Conservation (phyloP, 2,113 vertebrate genomes). For the Scartelaos histophorus region DNA sequence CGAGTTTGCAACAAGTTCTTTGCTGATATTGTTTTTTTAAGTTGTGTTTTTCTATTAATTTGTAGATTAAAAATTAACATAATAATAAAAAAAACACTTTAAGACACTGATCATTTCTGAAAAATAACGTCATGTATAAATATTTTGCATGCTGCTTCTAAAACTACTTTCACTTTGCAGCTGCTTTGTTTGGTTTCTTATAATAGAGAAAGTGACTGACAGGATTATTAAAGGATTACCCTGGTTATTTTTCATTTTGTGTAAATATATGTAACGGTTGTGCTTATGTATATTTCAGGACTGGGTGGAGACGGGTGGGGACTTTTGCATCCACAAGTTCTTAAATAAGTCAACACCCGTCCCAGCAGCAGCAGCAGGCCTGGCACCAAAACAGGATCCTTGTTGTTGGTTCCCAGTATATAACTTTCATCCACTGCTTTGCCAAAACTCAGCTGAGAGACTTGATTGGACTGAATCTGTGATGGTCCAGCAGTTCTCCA, state of each 20-base stretch:
- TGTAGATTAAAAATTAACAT: no score
- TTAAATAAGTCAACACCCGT: conserved; percentile 29
- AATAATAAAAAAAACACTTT: no score
- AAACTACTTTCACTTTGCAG: not conserved
- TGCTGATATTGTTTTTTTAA: no score
- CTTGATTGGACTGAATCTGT: conserved; percentile 60
- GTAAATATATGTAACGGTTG: conserved; percentile 22
- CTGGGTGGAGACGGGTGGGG: conserved; percentile 65
- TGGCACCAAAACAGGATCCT: conserved; percentile 27
- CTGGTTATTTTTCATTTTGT: conserved; percentile 40
- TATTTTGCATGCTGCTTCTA: no score
- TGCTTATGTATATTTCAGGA: conserved; percentile 66
- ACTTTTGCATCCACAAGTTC: conserved; percentile 39
- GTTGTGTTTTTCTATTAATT: no score
- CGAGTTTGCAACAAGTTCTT: no score
- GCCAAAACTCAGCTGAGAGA: conserved; percentile 60
- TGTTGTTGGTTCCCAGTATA: conserved; percentile 32
- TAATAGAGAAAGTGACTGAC: conserved; percentile 13
- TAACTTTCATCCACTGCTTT: conserved; percentile 21
- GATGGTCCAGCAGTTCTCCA: conserved; percentile 76
- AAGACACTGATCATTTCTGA: no score
- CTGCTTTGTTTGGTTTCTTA: conserved; percentile 4
- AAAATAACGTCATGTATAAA: no score
- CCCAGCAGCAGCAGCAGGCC: conserved; percentile 14
- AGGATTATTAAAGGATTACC: conserved; percentile 34